phyloP scores from a whole-genome alignment of 2,113 vertebrate species.

The Synodontis membranacea region DNA sequence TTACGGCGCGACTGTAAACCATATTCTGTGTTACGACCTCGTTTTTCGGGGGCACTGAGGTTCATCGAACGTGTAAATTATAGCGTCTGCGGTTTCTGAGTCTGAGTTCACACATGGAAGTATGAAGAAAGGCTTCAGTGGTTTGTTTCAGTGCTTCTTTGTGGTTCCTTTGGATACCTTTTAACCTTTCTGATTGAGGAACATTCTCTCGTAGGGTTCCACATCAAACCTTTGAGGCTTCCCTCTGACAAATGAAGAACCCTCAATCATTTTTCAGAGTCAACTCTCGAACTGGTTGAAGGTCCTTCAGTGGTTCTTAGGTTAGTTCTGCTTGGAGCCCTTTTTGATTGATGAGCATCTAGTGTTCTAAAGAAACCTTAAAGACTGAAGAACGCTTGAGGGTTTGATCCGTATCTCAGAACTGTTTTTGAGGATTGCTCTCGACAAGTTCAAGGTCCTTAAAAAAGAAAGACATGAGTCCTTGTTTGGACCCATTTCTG shows the following conservation, averaged over 20 bases:
- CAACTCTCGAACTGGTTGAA: neutral
- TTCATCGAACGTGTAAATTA: conserved; percentile 43
- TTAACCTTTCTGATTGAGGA: neutral
- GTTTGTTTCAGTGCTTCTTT: conserved; percentile 11
- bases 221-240: neutral
- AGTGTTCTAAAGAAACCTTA: neutral
- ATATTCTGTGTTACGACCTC: conserved; percentile 22
- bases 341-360: neutral
- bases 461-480: neutral
- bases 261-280: neutral
- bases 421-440: neutral
- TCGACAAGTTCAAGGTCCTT: neutral
- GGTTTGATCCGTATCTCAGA: neutral
- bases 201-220: neutral
- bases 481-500: neutral
- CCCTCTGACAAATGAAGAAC: neutral
- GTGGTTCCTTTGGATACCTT: neutral
- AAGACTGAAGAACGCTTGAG: neutral
- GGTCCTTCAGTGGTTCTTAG: neutral
- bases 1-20: conserved; percentile 48
- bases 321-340: neutral
- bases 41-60: conserved; percentile 21
- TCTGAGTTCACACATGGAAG: conserved; percentile 44
- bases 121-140: conserved; percentile 23
- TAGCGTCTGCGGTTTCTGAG: conserved; percentile 36